Base-by-base conservation (phyloP, 2,113 vertebrate genomes). In the Nothocercus nigrocapillus region DNA sequence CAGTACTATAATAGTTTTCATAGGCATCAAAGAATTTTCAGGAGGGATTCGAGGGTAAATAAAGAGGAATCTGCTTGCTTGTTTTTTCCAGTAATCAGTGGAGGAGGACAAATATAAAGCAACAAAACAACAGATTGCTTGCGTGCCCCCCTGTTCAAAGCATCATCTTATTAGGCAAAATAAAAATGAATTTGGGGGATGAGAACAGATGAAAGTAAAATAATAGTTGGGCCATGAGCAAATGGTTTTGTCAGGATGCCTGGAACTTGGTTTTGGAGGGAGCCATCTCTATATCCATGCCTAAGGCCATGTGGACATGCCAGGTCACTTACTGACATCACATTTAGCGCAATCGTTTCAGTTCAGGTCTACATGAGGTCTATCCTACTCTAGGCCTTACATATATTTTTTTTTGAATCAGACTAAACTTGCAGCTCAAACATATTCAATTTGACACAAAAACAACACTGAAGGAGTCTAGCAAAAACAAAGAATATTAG, bases 181-280 rank as follows among this genome's bases (percentile, higher is more conserved):
- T 59, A 67, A 77, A 83, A 84, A 88, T 30, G 18, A 68, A 64
- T 47, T 64, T 51, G 32, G 51, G 19, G 27, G 58, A 89, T 62
- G 13, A 63, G 63, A 89, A 56, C 21, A 88, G 91, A 88, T 7
- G 22, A 89, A 88, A 91, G 44, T 32, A 74, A 88, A 94, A 74
- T 63, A 85, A 38, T 62, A 53, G 64, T 9, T 74, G n/a, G 67
- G 59, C 91, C 72, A 72, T n/a, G 61, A 93, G 72, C 44, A 91
- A 82, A 88, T 70, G 2, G 82, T 95, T 85, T 94, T 96, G 61
- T 95, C 72, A 88, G 72, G 59, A 74, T 78, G 75, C 85, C 68
- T 95, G 45, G 89, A 91, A 91, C 64, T 91, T 36, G 47, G 8
- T 73, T 93, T 91, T 91, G 42, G 53, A 96, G 77, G 47, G n/a